Base-by-base conservation (phyloP, 2,797 vertebrate species). In the Microcaecilia unicolor region DNA sequence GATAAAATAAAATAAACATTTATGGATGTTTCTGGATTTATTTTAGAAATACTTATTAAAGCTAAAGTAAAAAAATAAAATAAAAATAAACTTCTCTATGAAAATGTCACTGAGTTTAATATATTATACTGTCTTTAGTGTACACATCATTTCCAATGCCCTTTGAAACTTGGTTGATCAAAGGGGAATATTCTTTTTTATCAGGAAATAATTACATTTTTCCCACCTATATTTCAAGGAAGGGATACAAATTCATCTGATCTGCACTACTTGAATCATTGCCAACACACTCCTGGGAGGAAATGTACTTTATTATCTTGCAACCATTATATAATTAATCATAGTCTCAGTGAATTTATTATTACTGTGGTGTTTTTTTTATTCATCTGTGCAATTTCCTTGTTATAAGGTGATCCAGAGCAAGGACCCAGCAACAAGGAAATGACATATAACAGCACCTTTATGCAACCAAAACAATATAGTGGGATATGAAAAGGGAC, bases 121-220 rank as follows among this genome's bases (percentile, higher is more conserved):
- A n/a, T n/a, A n/a, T n/a, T n/a, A n/a, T n/a, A n/a, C n/a, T n/a
- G n/a, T n/a, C n/a, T n/a, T 16, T 19, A 47, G 44, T 41, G 30
- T 40, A 47, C 47, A 40, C 44, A 47, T 47, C 22, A 40, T 47
- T 44, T 35, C 26, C 34, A 7, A 0, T 1, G 44, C 34, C 51
- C 40, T 58, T 31, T 46, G 18, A 52, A 48, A 11, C 19, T 57
- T 63, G 48, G 54, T 64, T 60, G 55, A 67, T 58, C 65, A 57
- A 45, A 47, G 41, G 10, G 7, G 5, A n/a, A 33, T 30, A 50
- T 56, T 45, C 52, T 41, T 37, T 37, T 6, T 33, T 61, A 63
- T 51, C 35, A 14, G 11, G 46, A 60, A 51, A 44, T 57, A 61
- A 54, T n/a, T 53, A 39, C 3, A 14, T 38, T 64, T n/a, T 38